These are phyloP conservation scores for Ursus arctos DNA, from an alignment of 2,113 vertebrate species.

Conservation along the genomic window DNA sequence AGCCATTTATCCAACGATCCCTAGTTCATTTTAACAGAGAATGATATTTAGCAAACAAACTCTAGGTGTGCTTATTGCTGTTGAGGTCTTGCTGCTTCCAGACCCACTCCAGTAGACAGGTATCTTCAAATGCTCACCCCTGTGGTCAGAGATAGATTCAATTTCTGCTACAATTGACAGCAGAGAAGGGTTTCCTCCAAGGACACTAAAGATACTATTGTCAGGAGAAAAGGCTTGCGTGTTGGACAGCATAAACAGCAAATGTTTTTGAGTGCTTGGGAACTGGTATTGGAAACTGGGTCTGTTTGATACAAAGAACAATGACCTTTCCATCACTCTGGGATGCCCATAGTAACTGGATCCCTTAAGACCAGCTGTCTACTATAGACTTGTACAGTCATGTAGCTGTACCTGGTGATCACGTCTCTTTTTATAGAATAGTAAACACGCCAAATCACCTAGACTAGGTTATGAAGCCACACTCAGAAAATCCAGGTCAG, in stretches of 20 bases:
- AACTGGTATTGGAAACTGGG: not conserved
- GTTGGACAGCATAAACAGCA: not conserved
- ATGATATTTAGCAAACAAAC: not conserved
- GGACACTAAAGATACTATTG: not conserved
- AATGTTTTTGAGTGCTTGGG: not conserved
- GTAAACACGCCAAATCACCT: not conserved
- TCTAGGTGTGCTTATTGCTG: not conserved
- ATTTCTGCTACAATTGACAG: not conserved
- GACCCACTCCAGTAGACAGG: not conserved
- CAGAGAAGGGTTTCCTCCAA: not conserved
- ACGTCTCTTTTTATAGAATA: not conserved
- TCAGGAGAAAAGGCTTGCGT: not conserved
- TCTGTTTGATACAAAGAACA: not conserved
- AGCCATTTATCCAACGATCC: not conserved
- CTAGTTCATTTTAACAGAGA: not conserved
- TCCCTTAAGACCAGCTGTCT: not conserved
- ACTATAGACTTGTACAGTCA: not conserved
- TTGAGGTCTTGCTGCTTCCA: not conserved
- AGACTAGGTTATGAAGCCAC: not conserved
- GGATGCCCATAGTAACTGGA: not conserved
- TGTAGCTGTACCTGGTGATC: not conserved
- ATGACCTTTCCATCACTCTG: not conserved
- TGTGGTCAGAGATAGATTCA: not conserved
- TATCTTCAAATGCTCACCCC: not conserved
- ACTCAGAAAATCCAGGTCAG: not conserved